Percentiles rank a stretch among this genome's conserved stretches.
These are phyloP conservation scores for Urosaurus nigricauda DNA, from an alignment of 2,797 vertebrate genomes.

Conservation along the genomic window DNA sequence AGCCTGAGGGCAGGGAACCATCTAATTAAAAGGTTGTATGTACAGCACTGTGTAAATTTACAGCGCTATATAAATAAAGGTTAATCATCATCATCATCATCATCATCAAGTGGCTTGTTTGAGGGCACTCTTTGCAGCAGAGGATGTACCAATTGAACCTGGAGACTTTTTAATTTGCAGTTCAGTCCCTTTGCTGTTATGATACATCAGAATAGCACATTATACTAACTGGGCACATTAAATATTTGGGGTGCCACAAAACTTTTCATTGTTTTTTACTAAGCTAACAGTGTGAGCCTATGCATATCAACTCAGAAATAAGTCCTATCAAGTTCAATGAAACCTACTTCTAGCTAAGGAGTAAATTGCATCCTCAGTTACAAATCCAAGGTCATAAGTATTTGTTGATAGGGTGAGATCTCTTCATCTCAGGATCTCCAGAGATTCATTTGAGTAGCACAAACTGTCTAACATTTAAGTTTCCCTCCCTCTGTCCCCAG, in stretches of 20 bases:
- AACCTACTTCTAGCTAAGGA: not conserved
- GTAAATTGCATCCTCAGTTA: not conserved
- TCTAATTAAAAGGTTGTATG: too few relatives aligned
- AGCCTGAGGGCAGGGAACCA: too few relatives aligned
- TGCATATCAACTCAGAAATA: not conserved
- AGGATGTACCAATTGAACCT: too few relatives aligned
- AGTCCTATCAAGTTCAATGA: not conserved
- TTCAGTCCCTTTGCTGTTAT: not conserved
- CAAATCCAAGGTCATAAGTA: not conserved
- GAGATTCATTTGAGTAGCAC: conserved; percentile 19
- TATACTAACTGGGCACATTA: not conserved
- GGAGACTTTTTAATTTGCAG: not conserved
- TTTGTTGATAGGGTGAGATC: not conserved
- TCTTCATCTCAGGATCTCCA: conserved; percentile 9
- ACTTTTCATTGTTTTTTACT: not conserved
- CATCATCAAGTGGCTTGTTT: not conserved
- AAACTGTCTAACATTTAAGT: not conserved
- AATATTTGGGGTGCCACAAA: not conserved
- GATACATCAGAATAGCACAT: not conserved
- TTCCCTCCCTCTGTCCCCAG: not conserved
- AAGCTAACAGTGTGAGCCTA: not conserved
- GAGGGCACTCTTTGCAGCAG: too few relatives aligned
- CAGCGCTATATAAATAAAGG: too few relatives aligned
- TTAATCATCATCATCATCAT: too few relatives aligned
- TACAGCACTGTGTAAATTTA: too few relatives aligned